Evolutionary conservation across 2,113 vertebrate species (phyloP).

Genomic region (Platanista minor): DNA sequence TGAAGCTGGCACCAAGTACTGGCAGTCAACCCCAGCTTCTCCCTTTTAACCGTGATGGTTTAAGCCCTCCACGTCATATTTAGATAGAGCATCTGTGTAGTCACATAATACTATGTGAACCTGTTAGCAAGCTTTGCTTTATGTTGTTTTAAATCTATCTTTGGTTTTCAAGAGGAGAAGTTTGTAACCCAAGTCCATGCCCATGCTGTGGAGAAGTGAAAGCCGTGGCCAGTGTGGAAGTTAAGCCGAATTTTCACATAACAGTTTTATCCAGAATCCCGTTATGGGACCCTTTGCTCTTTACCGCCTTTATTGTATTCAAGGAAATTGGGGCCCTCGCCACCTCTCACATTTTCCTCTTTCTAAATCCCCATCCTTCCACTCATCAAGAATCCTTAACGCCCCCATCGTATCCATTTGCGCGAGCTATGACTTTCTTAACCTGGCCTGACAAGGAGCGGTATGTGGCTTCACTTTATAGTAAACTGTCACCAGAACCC

Average conservation of each 20-base stretch:
- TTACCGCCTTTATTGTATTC: neutral
- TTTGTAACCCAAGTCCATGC: neutral
- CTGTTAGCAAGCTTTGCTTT: neutral
- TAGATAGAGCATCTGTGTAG: neutral
- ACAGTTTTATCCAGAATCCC: neutral
- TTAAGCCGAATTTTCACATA: neutral
- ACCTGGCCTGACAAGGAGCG: neutral
- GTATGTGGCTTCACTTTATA: neutral
- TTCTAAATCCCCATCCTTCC: neutral
- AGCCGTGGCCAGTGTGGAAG: neutral
- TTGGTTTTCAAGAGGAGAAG: neutral
- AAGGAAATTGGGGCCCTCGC: neutral
- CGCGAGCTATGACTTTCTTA: neutral
- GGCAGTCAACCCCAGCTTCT: neutral
- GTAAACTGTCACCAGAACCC: conserved; percentile 8
- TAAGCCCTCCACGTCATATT: neutral
- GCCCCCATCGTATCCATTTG: too few species aligned
- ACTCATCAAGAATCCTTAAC: neutral
- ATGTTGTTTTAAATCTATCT: neutral
- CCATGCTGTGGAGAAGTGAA: neutral
- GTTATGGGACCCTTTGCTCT: neutral
- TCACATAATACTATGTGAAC: neutral
- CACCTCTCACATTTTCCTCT: neutral
- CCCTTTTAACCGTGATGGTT: neutral
- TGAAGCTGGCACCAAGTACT: neutral